Conservation (phyloP, 2,113 vertebrate genomes). For the Halichoerus grypus region DNA sequence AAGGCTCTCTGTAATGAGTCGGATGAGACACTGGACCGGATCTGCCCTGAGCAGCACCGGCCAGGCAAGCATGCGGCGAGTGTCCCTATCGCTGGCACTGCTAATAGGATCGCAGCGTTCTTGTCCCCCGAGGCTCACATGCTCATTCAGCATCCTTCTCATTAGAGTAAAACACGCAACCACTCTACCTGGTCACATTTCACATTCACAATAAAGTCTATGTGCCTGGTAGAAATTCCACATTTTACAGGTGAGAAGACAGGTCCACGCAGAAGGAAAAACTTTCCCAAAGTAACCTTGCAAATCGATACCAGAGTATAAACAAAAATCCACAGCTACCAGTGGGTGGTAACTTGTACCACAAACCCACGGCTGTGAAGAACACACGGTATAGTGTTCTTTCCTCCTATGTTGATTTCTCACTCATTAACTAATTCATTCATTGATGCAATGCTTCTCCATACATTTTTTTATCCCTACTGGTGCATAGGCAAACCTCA, state of each 20-base stretch:
- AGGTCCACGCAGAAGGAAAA: neutral
- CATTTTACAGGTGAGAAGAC: neutral
- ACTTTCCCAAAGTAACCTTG: neutral
- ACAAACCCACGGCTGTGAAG: neutral
- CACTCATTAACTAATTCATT: neutral
- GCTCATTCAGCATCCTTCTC: neutral
- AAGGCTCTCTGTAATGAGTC: neutral
- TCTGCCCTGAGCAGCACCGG: neutral
- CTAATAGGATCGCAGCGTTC: neutral
- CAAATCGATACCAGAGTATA: neutral
- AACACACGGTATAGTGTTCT: neutral
- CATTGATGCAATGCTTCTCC: neutral
- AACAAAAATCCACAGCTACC: neutral
- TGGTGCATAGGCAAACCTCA: neutral
- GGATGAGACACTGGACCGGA: neutral
- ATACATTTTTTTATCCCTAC: neutral
- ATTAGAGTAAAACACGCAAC: neutral
- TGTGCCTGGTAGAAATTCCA: neutral
- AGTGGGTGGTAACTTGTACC: neutral
- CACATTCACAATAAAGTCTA: neutral
- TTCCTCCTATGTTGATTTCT: neutral
- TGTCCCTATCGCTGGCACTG: accelerated
- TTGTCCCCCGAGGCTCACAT: neutral
- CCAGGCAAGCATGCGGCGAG: accelerated
- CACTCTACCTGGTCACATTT: neutral